Conservation (phyloP, 2,888 invertebrate genomes). For the Apamea crenata region DNA sequence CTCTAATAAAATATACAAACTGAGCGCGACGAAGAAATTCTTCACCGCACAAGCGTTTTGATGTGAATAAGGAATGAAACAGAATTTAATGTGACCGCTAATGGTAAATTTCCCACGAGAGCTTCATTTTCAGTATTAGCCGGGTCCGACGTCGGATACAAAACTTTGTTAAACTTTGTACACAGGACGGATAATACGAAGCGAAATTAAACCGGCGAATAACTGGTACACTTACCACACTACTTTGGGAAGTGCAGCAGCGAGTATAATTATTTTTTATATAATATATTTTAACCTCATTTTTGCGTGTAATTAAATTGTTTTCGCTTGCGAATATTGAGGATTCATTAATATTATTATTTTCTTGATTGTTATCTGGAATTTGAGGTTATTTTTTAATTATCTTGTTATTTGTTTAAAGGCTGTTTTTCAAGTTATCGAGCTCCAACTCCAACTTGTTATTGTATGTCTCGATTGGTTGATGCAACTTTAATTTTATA, state of each 20-base stretch:
- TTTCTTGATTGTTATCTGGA: slow-evolving; percentile 16
- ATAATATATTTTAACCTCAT: slow-evolving; percentile 19
- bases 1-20: slow-evolving; percentile 37
- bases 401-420: not conserved
- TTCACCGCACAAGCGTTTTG: slow-evolving; percentile 65
- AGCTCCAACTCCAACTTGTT: not conserved
- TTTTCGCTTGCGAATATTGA: slow-evolving; percentile 8
- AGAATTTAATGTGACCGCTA: slow-evolving; percentile 84
- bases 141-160: slow-evolving; percentile 68
- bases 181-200: slow-evolving; percentile 69
- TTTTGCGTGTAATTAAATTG: slow-evolving; percentile 21
- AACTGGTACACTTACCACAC: slow-evolving; percentile 32
- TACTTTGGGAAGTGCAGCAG: slow-evolving; percentile 28
- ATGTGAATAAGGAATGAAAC: slow-evolving; percentile 80
- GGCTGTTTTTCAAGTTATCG: not conserved
- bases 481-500: not conserved
- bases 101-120: slow-evolving; percentile 86
- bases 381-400: slow-evolving; percentile 7
- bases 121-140: slow-evolving; percentile 81
- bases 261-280: slow-evolving; percentile 33
- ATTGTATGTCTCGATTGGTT: not conserved
- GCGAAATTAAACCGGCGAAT: slow-evolving; percentile 66
- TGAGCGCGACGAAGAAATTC: slow-evolving; percentile 60
- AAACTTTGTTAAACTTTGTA: slow-evolving; percentile 76
- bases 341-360: slow-evolving; percentile 10